Evolutionary conservation across 2,888 invertebrate species (phyloP).

Genomic region (Anagyrus pseudococci): DNA sequence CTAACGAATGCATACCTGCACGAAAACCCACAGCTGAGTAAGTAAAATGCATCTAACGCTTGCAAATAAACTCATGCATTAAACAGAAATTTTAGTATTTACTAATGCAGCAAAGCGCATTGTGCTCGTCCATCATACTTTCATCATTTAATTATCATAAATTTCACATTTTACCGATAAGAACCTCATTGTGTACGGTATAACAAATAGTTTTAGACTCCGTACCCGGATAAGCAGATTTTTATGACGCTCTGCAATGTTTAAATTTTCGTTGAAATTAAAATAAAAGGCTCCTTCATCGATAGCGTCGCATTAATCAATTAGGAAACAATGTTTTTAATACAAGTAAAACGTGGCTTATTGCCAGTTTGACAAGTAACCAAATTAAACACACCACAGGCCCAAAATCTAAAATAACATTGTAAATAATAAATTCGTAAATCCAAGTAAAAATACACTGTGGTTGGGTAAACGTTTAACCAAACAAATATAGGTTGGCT

Average conservation of each 20-base stretch:
- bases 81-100: constrained; percentile 29
- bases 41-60: constrained; percentile 55
- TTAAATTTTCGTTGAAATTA: background rate
- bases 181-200: too few species aligned
- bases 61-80: constrained; percentile 24
- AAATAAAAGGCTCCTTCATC: constrained; percentile 7
- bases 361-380: background rate
- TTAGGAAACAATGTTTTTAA: background rate
- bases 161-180: background rate
- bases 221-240: background rate
- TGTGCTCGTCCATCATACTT: constrained; percentile 37
- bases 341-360: background rate
- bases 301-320: background rate
- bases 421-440: too few species aligned
- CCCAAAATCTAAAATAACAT: too few species aligned
- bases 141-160: constrained; percentile 29
- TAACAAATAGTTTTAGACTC: too few species aligned
- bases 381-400: too few species aligned
- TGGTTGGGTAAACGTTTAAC: too few species aligned
- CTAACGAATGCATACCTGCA: constrained; percentile 76
- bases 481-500: constrained; percentile 17
- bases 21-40: constrained; percentile 69
- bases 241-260: background rate
- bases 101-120: constrained; percentile 37
- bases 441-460: too few species aligned